Conservation (phyloP, 2,888 invertebrate genomes). For the Eurytoma adleriae region DNA sequence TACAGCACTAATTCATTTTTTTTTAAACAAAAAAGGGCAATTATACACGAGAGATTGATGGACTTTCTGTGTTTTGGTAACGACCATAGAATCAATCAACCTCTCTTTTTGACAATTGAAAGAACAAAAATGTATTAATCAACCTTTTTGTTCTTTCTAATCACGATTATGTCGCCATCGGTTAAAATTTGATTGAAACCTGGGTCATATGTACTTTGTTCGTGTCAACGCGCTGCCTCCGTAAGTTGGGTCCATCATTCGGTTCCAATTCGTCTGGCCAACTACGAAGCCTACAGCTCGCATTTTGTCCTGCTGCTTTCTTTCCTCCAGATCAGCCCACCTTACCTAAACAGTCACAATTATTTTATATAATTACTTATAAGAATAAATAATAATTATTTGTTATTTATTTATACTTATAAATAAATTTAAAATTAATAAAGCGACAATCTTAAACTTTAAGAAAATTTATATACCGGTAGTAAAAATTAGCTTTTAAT, state of each 20-base stretch:
- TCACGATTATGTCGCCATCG: constrained; percentile 27
- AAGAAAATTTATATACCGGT: no score
- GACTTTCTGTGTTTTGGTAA: constrained; percentile 2
- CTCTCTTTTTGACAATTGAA: not conserved
- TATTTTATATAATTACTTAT: no score
- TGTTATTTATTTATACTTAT: no score
- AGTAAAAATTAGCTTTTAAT: no score
- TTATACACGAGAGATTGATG: constrained; percentile 23
- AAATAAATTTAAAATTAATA: no score
- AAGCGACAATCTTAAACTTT: no score
- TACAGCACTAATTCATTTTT: constrained; percentile 19
- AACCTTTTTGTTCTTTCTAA: constrained; percentile 24
- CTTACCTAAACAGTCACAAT: constrained; percentile 83
- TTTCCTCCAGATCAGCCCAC: constrained; percentile 98
- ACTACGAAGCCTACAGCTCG: constrained; percentile 97
- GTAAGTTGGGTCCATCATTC: constrained; percentile 94
- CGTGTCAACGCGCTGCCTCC: constrained; percentile 93
- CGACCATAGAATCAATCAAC: constrained; percentile 24
- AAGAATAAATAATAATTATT: not conserved
- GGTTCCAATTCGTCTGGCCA: constrained; percentile 96
- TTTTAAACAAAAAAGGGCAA: constrained; percentile 4
- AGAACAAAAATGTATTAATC: constrained; percentile 20
- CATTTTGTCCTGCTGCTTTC: constrained; percentile 93
- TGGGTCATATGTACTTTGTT: constrained; percentile 89
- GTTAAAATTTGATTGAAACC: constrained; percentile 52